Conservation (phyloP, 2,113 vertebrate species). For the Oreotrochilus melanogaster region DNA sequence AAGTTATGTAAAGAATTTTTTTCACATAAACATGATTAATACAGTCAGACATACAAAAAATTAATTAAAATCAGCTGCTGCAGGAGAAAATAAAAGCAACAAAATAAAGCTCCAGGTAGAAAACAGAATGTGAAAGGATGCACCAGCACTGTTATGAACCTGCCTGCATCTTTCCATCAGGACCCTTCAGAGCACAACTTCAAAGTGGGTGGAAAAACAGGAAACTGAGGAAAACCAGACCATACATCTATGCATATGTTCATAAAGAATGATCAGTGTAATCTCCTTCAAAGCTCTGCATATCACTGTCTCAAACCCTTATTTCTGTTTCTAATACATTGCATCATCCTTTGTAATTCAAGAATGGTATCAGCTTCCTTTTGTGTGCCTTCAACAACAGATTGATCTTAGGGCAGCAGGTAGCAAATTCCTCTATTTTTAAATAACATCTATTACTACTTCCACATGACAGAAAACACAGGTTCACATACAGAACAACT, state of each 20-base stretch:
- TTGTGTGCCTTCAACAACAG: not conserved
- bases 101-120: not conserved
- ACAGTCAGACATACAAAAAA: not conserved
- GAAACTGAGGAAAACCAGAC: not conserved
- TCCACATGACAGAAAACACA: not conserved
- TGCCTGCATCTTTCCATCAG: not conserved
- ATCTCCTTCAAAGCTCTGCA: not conserved
- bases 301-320: not conserved
- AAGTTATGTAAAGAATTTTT: not conserved
- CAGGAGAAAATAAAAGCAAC: not conserved
- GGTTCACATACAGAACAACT: not conserved
- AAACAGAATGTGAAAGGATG: not conserved
- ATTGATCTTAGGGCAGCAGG: not conserved
- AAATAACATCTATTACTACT: not conserved
- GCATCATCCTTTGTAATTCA: not conserved
- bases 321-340: not conserved
- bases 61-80: not conserved
- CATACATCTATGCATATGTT: fast-evolving
- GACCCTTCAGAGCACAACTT: not conserved
- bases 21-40: not conserved
- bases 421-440: not conserved
- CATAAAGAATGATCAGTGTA: not conserved
- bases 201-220: not conserved
- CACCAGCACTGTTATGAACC: not conserved
- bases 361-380: not conserved